Evolutionary conservation across 2,888 invertebrate species (phyloP), one percentile per base, ranked within the genome.

Genomic region (Orthonevra nobilis): DNA sequence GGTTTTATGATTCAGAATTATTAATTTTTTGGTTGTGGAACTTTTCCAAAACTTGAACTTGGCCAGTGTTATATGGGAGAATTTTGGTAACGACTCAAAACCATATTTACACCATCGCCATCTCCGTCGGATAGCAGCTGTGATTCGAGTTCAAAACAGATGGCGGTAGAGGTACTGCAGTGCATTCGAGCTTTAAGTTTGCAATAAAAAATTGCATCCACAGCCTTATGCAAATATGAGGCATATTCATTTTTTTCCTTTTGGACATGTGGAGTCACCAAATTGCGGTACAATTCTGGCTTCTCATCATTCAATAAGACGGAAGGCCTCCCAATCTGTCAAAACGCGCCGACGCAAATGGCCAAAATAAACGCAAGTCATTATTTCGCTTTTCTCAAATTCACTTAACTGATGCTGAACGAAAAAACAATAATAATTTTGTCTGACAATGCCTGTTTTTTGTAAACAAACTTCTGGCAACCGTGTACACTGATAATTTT

Each of bases 101-200:
- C 6, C 26, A 26, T 5, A 9, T 7, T 26, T 26, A 26, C 26
- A 1, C 5, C 26, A 26, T 1, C 26, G 9, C 5, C 0, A 26
- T 26, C 26, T 36, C 36, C 36, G 36, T 36, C 36, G n/a, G 14
- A 36, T 36, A 36, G 9, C 36, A 36, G 36, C 36, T 10, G 36
- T 10, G 36, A 36, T 36, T 36, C 36, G 36, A 36, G 36, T 36
- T 36, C n/a, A n/a, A 36, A 36, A 14, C 36, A 36, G 14, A 36
- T 36, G 36, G 36, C 36, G 36, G 36, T 36, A 36, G 36, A 36
- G 36, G 2, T 10, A 36, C 36, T 36, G 1, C 36, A 36, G 36
- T 36, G 1, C n/a, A 1, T 36, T 1, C 36, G 2, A 9, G 6
- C 36, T n/a, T 9, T 10, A 9, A n/a, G 36, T 36, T 36, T 10